Evolutionary conservation across 2,888 invertebrate species (phyloP).

Genomic region (Myopa tessellatipennis): DNA sequence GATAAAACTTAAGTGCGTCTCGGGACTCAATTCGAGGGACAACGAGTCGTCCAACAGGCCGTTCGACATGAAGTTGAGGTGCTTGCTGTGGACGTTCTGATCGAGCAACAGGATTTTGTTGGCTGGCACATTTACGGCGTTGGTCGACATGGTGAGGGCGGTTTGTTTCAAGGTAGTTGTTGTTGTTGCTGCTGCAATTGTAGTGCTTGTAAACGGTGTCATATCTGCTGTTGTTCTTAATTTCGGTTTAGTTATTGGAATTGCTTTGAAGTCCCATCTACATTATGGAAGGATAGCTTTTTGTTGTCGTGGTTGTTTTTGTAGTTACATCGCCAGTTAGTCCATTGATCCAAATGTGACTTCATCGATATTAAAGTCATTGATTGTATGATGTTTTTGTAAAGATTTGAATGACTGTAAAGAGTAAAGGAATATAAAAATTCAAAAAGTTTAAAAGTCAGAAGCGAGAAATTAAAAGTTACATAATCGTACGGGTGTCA

Average conservation of each 20-base stretch:
- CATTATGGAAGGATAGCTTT: not conserved
- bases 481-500: too few species aligned
- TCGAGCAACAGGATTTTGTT: constrained; percentile 44
- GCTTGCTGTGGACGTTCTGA: constrained; percentile 54
- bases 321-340: constrained; percentile 1
- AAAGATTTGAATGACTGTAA: constrained; percentile 37
- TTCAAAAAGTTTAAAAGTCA: not conserved
- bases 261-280: not conserved
- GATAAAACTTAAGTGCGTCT: constrained; percentile 66
- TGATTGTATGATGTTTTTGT: constrained; percentile 8
- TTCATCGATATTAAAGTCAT: constrained; percentile 14
- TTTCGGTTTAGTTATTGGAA: not conserved
- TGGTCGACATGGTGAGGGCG: constrained; percentile 28
- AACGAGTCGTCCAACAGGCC: constrained; percentile 56
- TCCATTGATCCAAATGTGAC: constrained; percentile 6
- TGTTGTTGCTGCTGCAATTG: constrained; percentile 38
- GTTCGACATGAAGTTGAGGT: constrained; percentile 62
- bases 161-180: constrained; percentile 38
- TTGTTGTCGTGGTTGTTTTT: constrained; percentile 40
- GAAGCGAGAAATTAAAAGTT: too few species aligned
- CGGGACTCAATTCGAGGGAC: constrained; percentile 31
- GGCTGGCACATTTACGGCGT: not conserved
- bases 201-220: not conserved
- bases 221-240: not conserved
- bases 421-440: not conserved